Conservation (phyloP, 2,888 invertebrate genomes). For the Acleris literana region DNA sequence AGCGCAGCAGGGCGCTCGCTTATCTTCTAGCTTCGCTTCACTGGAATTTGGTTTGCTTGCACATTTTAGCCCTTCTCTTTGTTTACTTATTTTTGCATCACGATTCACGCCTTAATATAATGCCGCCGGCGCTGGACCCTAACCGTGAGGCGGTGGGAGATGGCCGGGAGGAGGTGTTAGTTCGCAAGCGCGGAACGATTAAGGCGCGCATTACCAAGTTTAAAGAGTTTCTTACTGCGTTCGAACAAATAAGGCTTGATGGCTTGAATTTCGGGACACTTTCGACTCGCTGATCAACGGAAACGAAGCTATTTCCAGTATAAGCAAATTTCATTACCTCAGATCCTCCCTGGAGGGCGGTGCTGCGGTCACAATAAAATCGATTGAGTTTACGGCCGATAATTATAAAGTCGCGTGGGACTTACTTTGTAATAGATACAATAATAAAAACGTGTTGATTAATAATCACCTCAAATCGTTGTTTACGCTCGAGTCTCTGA, state of each 20-base stretch:
- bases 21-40: background rate
- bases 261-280: slow-evolving; percentile 29
- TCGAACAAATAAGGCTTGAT: slow-evolving; percentile 3
- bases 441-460: slow-evolving; percentile 11
- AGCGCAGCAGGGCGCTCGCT: no score
- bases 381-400: slow-evolving; percentile 5
- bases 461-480: slow-evolving; percentile 22
- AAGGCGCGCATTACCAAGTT: background rate
- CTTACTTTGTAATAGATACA: no score
- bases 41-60: slow-evolving; percentile 16
- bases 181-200: background rate
- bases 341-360: slow-evolving; percentile 6
- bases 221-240: slow-evolving; percentile 1
- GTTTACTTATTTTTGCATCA: no score
- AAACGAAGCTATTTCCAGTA: slow-evolving; percentile 6
- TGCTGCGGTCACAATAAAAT: slow-evolving; percentile 44
- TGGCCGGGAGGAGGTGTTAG: no score
- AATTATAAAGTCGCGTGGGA: slow-evolving; percentile 21
- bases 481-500: slow-evolving; percentile 8
- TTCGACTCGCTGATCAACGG: slow-evolving; percentile 19
- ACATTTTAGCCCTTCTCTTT: slow-evolving; percentile 14
- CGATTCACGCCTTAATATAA: no score
- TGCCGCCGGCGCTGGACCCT: no score
- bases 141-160: no score
- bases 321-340: slow-evolving; percentile 25